Percentiles rank a stretch among this genome's conserved stretches.
Conservation (phyloP, 2,113 vertebrate species). For the Nibea albiflora region DNA sequence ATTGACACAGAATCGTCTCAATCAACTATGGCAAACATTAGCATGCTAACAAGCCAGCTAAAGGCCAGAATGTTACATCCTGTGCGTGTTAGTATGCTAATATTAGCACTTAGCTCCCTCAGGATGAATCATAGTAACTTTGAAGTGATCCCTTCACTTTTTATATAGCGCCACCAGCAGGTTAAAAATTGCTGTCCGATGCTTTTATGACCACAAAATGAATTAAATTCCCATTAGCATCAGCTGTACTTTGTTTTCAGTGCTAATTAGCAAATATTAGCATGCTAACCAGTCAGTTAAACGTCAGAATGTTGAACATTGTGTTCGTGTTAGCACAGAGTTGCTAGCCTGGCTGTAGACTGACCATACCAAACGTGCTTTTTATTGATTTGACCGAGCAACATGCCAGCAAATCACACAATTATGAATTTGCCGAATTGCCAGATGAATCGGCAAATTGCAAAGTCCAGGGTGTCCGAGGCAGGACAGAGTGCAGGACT, state of each 20-base stretch:
- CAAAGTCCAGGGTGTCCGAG: constrained; percentile 33
- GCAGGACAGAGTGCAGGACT: constrained; percentile 46
- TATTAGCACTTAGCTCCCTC: too few relatives aligned
- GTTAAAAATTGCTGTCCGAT: too few relatives aligned
- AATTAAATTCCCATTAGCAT: too few relatives aligned
- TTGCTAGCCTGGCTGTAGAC: too few relatives aligned
- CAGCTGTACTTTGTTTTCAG: not conserved
- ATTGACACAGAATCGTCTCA: too few relatives aligned
- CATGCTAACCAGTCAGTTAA: not conserved
- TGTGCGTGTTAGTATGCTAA: too few relatives aligned
- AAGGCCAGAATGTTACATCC: too few relatives aligned
- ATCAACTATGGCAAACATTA: too few relatives aligned
- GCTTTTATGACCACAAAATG: too few relatives aligned
- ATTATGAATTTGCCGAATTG: constrained; percentile 24
- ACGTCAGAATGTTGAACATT: too few relatives aligned
- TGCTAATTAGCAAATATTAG: not conserved
- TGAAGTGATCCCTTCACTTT: not conserved
- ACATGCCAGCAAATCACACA: not conserved
- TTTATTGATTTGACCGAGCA: not conserved
- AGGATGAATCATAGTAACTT: not conserved
- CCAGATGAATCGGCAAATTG: constrained; percentile 44
- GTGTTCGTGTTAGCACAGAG: not conserved
- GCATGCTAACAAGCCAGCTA: too few relatives aligned
- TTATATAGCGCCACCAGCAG: not conserved
- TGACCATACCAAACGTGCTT: not conserved